Evolutionary conservation across 2,797 vertebrate species (phyloP).

Genomic region (Brachyrhaphis roseni): DNA sequence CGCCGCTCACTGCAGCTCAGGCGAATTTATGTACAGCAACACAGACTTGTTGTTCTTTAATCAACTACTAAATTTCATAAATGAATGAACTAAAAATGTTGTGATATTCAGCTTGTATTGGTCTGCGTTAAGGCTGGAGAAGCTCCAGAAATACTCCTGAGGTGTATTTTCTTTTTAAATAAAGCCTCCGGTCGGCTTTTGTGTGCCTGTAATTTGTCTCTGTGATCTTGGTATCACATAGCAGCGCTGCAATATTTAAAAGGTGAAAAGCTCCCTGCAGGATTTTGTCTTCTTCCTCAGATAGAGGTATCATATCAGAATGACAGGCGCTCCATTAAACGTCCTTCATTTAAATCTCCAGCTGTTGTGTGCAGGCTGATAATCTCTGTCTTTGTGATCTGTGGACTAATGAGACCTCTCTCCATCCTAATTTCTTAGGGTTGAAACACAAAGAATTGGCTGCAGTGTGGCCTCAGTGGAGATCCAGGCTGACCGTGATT

Average conservation of each 20-base stretch:
- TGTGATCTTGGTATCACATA: constrained; percentile 49
- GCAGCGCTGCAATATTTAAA: constrained; percentile 41
- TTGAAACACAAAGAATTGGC: constrained; percentile 94
- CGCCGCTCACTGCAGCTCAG: constrained; percentile 44
- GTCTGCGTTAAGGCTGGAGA: not conserved
- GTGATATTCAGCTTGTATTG: constrained; percentile 11
- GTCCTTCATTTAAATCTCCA: constrained; percentile 71
- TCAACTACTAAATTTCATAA: not conserved
- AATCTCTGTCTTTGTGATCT: constrained; percentile 92
- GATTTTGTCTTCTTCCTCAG: constrained; percentile 51
- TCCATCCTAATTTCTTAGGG: constrained; percentile 93
- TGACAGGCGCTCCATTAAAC: constrained; percentile 59
- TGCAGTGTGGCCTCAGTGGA: constrained; percentile 91
- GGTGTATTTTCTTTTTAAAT: constrained; percentile 35
- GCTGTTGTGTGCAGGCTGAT: constrained; percentile 81
- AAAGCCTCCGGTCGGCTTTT: constrained; percentile 23
- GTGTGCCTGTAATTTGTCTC: constrained; percentile 29
- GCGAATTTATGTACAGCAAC: constrained; percentile 42
- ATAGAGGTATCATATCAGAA: constrained; percentile 71
- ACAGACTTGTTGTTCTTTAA: constrained; percentile 10
- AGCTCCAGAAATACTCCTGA: constrained; percentile 3
- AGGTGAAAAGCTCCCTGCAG: constrained; percentile 50
- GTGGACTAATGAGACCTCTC: constrained; percentile 89
- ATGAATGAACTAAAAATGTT: not conserved
- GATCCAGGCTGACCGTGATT: constrained; percentile 90